Conservation (phyloP, 2,113 vertebrate genomes). For the Hydrolagus affinis region DNA sequence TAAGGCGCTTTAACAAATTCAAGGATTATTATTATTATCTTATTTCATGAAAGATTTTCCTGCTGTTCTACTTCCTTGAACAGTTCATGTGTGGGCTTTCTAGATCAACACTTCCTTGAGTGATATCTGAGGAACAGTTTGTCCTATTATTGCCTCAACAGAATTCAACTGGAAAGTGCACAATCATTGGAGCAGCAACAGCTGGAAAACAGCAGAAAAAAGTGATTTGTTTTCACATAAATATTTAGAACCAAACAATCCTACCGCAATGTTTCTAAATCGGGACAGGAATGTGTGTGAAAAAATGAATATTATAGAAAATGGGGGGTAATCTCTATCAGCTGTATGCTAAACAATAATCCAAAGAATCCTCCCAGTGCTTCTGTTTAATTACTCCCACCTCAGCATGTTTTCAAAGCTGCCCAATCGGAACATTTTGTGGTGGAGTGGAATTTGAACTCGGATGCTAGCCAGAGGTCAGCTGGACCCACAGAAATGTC, state of each 20-base stretch:
- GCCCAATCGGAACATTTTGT: slow-evolving; percentile 17
- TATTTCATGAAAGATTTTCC: no score
- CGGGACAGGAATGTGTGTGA: slow-evolving; percentile 31
- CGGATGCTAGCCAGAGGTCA: slow-evolving; percentile 26
- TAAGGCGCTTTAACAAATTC: no score
- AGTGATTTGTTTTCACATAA: slow-evolving; percentile 28
- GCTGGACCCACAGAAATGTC: slow-evolving; percentile 17
- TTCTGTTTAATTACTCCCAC: slow-evolving; percentile 31
- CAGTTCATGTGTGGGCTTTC: not conserved
- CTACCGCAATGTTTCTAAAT: slow-evolving; percentile 28
- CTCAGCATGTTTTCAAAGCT: slow-evolving; percentile 22
- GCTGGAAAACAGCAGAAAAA: not conserved
- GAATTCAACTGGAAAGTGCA: not conserved
- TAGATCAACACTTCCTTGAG: not conserved
- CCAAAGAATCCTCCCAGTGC: slow-evolving; percentile 30
- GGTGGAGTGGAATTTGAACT: slow-evolving; percentile 16
- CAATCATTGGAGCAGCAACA: slow-evolving; percentile 12
- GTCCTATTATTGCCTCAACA: slow-evolving; percentile 17
- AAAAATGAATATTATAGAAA: slow-evolving; percentile 16
- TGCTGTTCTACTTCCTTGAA: not conserved
- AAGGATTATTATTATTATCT: no score
- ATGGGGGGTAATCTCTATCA: slow-evolving; percentile 5
- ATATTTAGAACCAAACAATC: not conserved
- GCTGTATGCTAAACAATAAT: slow-evolving; percentile 21
- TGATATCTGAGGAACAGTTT: not conserved